phyloP scores from a whole-genome alignment of 2,113 vertebrate species.

The Upupa epops region DNA sequence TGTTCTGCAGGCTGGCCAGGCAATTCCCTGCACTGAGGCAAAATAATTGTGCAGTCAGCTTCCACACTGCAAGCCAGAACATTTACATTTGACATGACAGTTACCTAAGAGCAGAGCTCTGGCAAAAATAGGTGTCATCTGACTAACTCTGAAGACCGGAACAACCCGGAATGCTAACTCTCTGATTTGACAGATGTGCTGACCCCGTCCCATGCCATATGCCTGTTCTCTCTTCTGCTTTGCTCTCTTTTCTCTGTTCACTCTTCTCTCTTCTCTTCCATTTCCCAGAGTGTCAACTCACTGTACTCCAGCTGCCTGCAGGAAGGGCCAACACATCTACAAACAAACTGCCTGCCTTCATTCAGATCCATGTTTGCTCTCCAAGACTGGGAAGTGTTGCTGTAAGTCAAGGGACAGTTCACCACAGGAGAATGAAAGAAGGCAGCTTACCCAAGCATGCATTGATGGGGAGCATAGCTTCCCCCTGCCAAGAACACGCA shows the following conservation, averaged over 20 bases:
- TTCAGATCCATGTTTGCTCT: not conserved
- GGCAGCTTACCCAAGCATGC: not conserved
- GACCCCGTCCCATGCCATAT: not conserved
- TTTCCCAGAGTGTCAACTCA: not conserved
- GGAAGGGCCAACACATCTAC: not conserved
- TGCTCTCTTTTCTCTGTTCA: no score
- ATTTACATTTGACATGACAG: not conserved
- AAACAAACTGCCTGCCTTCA: not conserved
- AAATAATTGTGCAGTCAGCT: not conserved
- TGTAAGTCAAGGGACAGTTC: not conserved
- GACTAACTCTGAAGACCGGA: not conserved
- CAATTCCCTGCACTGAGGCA: not conserved
- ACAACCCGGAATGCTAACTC: not conserved
- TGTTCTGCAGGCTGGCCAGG: not conserved
- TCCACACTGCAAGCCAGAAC: not conserved
- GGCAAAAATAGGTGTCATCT: not conserved
- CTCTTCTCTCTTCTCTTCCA: not conserved
- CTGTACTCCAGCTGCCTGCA: not conserved
- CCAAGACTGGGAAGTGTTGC: not conserved
- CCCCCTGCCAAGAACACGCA: not conserved
- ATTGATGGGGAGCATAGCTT: not conserved
- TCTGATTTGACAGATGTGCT: not conserved
- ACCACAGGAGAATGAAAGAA: not conserved
- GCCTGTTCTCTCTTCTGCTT: no score
- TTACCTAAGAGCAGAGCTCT: not conserved